These are phyloP conservation scores for Eurosta solidaginis DNA, from an alignment of 1,140 invertebrate species.

Conservation along the genomic window DNA sequence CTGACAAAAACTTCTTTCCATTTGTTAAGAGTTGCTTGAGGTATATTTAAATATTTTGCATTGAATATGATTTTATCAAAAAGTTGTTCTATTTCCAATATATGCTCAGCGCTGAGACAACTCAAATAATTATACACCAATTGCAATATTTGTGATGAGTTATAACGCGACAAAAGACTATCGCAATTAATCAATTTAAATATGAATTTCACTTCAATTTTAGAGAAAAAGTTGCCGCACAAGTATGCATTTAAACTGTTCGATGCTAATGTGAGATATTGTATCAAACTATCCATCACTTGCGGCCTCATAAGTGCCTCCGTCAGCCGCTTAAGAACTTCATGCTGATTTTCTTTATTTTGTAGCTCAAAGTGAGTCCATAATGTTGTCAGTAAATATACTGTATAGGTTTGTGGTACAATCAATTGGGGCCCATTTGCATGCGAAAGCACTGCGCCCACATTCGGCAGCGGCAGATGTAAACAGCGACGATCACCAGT, in stretches of 20 bases:
- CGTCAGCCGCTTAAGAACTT: constrained; percentile 30
- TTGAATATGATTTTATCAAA: constrained; percentile 53
- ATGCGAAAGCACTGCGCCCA: constrained; percentile 50
- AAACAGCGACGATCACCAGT: constrained; percentile 46
- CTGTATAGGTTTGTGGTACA: constrained; percentile 49
- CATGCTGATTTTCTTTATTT: constrained; percentile 35
- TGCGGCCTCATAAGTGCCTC: constrained; percentile 42
- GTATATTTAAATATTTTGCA: constrained; percentile 40
- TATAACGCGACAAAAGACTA: constrained; percentile 44
- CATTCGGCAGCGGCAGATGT: constrained; percentile 50
- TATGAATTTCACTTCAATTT: constrained; percentile 49
- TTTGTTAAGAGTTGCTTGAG: constrained; percentile 40
- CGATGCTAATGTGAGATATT: constrained; percentile 42
- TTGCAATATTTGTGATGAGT: constrained; percentile 43
- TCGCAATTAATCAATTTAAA: constrained; percentile 48
- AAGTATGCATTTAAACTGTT: constrained; percentile 42
- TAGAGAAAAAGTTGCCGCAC: constrained; percentile 52
- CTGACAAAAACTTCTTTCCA: constrained; percentile 46
- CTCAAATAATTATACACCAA: constrained; percentile 51
- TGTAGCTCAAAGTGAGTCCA: constrained; percentile 44
- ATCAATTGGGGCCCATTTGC: constrained; percentile 50
- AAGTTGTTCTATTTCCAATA: constrained; percentile 48
- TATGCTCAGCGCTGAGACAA: constrained; percentile 45
- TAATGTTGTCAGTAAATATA: constrained; percentile 48
- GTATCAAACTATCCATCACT: constrained; percentile 43